Base-by-base conservation (phyloP, 2,113 vertebrate genomes). In the Hydropotes inermis region DNA sequence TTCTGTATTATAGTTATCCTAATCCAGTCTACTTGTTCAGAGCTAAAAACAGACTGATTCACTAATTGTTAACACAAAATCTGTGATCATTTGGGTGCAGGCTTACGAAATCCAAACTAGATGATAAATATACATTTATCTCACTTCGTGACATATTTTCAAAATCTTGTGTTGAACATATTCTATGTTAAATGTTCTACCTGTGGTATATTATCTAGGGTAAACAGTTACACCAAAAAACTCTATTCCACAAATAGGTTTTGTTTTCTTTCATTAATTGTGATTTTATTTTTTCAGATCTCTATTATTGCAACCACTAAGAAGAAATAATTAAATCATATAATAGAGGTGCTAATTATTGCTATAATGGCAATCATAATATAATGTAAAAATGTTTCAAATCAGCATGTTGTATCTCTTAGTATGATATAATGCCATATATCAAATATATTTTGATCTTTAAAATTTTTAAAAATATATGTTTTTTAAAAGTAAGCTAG, bases 61-160 rank as follows among this genome's bases (percentile, higher is more conserved):
- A 61, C 94, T 81, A 67, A 90, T 83, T 84, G 28, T 93, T 78
- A 95, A 95, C 67, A 95, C 79, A 87, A 92, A 91, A 67, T 58
- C 13, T 89, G 57, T 94, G 67, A 14, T 86, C 16, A 58, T 36
- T 87, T 95, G 39, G 27, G 27, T 30, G 33, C 67, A 89, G 15
- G n/a, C 57, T 95, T 94, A 83, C 17, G 58, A 74, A 94, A 88
- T 15, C 7, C 57, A 84, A 86, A 87, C 43, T 52, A 52, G 43
- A 23, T 60, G 16, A 87, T 79, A 58, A 87, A 88, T 85, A 61
- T 15, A 97, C 92, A 84, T 91, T 64, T 70, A 88, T 64, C 67
- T 79, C 30, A 84, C 2, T 89, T 95, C 8, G 6, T 87, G 50
- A 83, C 27, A 57, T 15, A 83, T 82, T 85, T 79, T 57, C 43